phyloP scores from a whole-genome alignment of 2,797 vertebrate species.

The Leucoraja ocellata region DNA sequence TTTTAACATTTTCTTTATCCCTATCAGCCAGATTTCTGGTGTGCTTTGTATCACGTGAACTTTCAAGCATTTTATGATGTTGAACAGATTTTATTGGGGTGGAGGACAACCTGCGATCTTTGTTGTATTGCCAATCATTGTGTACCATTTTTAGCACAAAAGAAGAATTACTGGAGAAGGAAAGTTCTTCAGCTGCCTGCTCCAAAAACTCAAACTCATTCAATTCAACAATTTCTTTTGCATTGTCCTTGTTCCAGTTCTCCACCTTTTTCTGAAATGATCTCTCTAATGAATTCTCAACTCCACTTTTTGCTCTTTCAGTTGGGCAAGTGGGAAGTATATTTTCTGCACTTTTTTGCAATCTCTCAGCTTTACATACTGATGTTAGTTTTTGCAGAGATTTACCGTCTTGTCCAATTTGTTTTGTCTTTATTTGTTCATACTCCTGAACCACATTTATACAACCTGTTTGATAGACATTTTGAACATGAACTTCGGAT shows the following conservation, averaged over 20 bases:
- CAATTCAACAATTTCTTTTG: constrained; percentile 75
- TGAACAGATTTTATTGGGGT: constrained; percentile 77
- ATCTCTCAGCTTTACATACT: not conserved
- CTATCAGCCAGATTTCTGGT: not conserved
- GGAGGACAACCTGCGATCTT: constrained; percentile 71
- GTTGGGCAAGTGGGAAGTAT: constrained; percentile 33
- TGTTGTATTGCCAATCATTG: constrained; percentile 60
- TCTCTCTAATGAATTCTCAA: constrained; percentile 66
- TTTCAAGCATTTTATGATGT: constrained; percentile 45
- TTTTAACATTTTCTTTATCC: not conserved
- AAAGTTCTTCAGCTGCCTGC: constrained; percentile 87
- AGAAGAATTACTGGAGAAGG: constrained; percentile 93
- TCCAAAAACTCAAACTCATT: constrained; percentile 94
- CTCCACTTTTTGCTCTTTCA: constrained; percentile 41
- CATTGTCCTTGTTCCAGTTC: constrained; percentile 69
- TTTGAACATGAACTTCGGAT: not conserved
- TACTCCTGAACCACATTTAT: not conserved
- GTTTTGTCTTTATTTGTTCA: not conserved
- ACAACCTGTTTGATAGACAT: not conserved
- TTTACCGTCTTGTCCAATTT: not conserved
- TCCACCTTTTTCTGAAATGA: constrained; percentile 75
- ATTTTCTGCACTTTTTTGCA: not conserved
- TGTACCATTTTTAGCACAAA: constrained; percentile 78
- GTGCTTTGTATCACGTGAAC: not conserved
- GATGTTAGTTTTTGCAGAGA: not conserved